phyloP scores from a whole-genome alignment of 2,113 vertebrate genomes.

The Smithornis capensis region DNA sequence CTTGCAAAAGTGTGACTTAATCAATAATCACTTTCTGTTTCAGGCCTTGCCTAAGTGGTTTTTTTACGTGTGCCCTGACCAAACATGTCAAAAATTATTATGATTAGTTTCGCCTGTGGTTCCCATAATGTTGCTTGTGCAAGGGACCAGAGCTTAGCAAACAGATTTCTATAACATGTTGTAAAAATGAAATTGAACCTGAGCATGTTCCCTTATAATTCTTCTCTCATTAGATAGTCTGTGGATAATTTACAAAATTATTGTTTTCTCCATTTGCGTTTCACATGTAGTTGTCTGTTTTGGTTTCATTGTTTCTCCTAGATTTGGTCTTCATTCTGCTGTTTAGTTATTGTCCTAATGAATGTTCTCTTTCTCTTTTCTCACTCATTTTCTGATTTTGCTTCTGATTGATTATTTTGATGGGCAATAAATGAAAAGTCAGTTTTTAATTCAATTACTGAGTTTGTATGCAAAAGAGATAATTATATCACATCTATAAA shows the following conservation, averaged over 20 bases:
- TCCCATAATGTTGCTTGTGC: not conserved
- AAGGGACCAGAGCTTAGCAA: not conserved
- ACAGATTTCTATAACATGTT: not conserved
- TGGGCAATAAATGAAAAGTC: not conserved
- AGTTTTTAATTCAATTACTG: not conserved
- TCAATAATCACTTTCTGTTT: not conserved
- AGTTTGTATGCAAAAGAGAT: not conserved
- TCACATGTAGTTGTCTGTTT: not conserved
- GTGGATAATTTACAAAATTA: not conserved
- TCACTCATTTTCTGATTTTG: not conserved
- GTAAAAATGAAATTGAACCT: not conserved
- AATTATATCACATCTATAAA: not conserved
- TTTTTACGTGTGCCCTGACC: not conserved
- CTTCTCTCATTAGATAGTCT: not conserved
- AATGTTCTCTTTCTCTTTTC: not conserved
- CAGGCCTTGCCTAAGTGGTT: not conserved
- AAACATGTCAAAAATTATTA: rapidly evolving
- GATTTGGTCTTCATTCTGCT: not conserved
- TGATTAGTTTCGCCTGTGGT: not conserved
- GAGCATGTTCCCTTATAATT: rapidly evolving
- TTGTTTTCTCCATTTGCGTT: not conserved
- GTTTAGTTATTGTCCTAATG: not conserved
- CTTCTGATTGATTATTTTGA: not conserved
- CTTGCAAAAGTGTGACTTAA: not conserved
- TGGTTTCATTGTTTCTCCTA: not conserved